A percentile compares a stretch with the other conserved stretches of the same genome.
phyloP scores from a whole-genome alignment of 2,888 invertebrate species.

The Parasteatoda lunata region DNA sequence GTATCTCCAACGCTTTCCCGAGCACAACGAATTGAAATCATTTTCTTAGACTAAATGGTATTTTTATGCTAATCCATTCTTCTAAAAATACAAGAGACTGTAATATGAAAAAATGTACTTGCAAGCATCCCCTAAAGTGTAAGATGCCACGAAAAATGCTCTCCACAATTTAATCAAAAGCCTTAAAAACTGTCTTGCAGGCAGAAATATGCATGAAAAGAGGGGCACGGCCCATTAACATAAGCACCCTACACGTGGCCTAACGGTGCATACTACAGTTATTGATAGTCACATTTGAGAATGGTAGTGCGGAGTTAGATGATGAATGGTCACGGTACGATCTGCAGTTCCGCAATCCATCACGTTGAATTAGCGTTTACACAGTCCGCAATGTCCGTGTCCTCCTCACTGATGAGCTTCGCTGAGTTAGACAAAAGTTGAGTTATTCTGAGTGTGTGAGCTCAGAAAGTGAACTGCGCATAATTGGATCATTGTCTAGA shows the following conservation, averaged over 20 bases:
- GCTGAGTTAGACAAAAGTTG: slow-evolving; percentile 18
- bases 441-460: background rate
- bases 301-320: slow-evolving; percentile 13
- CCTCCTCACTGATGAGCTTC: background rate
- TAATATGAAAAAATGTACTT: background rate
- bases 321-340: slow-evolving; percentile 40
- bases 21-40: slow-evolving; percentile 12
- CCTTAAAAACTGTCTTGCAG: background rate
- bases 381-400: slow-evolving; percentile 6
- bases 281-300: slow-evolving; percentile 46
- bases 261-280: slow-evolving; percentile 32
- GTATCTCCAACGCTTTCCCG: background rate
- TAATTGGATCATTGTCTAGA: background rate
- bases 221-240: slow-evolving; percentile 26
- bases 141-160: slow-evolving; percentile 1
- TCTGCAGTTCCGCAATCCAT: slow-evolving; percentile 51
- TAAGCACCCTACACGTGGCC: slow-evolving; percentile 37
- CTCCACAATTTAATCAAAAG: slow-evolving; percentile 35
- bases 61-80: slow-evolving; percentile 44
- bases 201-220: background rate
- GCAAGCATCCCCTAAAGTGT: background rate
- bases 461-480: background rate
- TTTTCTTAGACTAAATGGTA: slow-evolving; percentile 32
- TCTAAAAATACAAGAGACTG: background rate
- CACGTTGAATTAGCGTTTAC: slow-evolving; percentile 55